Evolutionary conservation across 2,113 vertebrate genomes (phyloP), one percentile per base, ranked within the genome.

Genomic region (Pavo muticus): DNA sequence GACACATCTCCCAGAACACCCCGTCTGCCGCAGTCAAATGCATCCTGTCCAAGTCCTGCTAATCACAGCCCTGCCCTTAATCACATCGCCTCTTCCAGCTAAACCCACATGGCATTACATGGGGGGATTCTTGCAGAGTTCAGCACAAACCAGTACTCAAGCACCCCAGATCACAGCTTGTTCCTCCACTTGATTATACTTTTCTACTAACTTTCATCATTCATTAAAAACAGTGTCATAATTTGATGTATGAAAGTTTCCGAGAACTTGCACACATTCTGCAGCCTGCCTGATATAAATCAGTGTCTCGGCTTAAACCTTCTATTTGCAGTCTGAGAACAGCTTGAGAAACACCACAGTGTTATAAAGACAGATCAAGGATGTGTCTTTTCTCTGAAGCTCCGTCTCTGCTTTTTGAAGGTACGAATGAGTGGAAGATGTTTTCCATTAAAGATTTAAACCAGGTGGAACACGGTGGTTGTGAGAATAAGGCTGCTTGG

Each of bases 11-110:
- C 45, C 92, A 94, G 94, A 98, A 97, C 96, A 87, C 94, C 94
- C 91, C 79, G 73, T 47, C 94, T 97, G 96, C 97, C 94, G 98
- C 91, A 96, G 97, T 97, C 98, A 97, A 98, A 98, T 80, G 91
- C 91, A 93, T 88, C 95, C 97, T 97, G 96, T 98, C 98, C 97
- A 97, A 98, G 94, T 96, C 94, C 96, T 96, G 96, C 95, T 98
- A 96, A 98, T 98, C 96, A 97, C 96, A 97, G 24, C 79, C 48
- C 95, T 63, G n/a, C 86, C 93, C 89, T 98, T 98, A 97, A 98
- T 98, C 97, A 97, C 97, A 96, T 95, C 95, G 96, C 94, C 81
- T 97, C 96, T 95, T 96, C 92, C 87, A 94, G 90, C 81, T 95
- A 96, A 90, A 91, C 89, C 65, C 96, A 96, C 96, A 91, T 90